These are phyloP conservation scores for Menura novaehollandiae DNA, from an alignment of 2,113 vertebrate genomes.

Conservation along the genomic window DNA sequence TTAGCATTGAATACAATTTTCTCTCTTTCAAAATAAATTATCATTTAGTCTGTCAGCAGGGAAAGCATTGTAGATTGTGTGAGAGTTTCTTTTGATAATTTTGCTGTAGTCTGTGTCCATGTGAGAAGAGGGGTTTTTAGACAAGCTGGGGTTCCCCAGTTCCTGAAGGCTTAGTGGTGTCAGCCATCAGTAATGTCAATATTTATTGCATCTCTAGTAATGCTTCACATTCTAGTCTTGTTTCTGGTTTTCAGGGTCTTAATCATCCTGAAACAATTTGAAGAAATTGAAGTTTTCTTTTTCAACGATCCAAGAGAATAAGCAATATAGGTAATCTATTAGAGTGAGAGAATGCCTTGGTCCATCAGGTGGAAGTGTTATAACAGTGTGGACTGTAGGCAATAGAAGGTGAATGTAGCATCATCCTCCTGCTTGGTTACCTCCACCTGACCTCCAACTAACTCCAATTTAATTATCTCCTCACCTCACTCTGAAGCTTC, in stretches of 20 bases:
- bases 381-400: neutral
- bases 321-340: neutral
- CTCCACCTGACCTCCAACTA: neutral
- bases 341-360: neutral
- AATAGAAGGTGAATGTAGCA: neutral
- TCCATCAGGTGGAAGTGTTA: neutral
- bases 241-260: neutral
- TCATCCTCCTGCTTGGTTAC: neutral
- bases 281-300: slow-evolving; percentile 3
- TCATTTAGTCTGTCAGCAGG: neutral
- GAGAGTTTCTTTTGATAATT: neutral
- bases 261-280: neutral
- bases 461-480: neutral
- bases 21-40: neutral
- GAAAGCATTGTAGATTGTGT: neutral
- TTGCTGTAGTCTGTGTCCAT: neutral
- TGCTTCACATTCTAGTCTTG: neutral
- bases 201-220: neutral
- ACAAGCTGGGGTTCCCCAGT: neutral
- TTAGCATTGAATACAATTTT: neutral
- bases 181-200: neutral
- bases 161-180: neutral
- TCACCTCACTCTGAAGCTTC: neutral
- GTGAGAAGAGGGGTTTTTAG: neutral
- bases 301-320: neutral